A percentile compares a stretch with the other conserved stretches of the same genome.
Evolutionary conservation across 1,140 invertebrate genomes (phyloP).

Genomic region (Meteorus sp.): DNA sequence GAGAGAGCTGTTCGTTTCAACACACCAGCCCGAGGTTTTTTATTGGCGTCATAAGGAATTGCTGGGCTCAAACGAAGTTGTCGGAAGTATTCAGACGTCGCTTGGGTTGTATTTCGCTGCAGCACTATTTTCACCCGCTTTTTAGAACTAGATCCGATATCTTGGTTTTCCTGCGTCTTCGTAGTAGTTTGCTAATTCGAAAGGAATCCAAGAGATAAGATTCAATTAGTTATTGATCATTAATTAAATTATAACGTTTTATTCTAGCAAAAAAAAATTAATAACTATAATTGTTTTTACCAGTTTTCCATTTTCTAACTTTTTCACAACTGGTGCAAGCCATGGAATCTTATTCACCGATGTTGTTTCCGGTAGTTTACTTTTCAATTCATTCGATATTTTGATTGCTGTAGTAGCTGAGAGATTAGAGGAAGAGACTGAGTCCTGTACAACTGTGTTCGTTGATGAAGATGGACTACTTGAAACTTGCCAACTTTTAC

Average conservation of each 20-base stretch:
- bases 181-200: not conserved
- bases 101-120: conserved; percentile 68
- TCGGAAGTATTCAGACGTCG: conserved; percentile 69
- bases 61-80: conserved; percentile 69
- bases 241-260: not conserved
- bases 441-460: not conserved
- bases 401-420: not conserved
- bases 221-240: not conserved
- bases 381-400: not conserved
- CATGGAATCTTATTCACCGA: conserved; percentile 26
- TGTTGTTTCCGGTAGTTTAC: conserved; percentile 7
- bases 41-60: conserved; percentile 72
- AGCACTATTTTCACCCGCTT: conserved; percentile 68
- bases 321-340: conserved; percentile 33
- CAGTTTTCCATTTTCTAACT: conserved; percentile 32
- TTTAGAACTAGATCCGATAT: conserved; percentile 34
- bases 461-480: conserved; percentile 11
- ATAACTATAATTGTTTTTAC: conserved; percentile 17
- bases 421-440: not conserved
- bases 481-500: conserved; percentile 31
- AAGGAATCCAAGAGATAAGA: not conserved
- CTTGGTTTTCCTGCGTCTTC: conserved; percentile 5
- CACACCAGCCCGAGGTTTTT: conserved; percentile 68
- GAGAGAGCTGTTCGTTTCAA: conserved; percentile 69
- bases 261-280: not conserved